Evolutionary conservation across 2,113 vertebrate species (phyloP), one percentile per base, ranked within the genome.

Genomic region (Alethe diademata): DNA sequence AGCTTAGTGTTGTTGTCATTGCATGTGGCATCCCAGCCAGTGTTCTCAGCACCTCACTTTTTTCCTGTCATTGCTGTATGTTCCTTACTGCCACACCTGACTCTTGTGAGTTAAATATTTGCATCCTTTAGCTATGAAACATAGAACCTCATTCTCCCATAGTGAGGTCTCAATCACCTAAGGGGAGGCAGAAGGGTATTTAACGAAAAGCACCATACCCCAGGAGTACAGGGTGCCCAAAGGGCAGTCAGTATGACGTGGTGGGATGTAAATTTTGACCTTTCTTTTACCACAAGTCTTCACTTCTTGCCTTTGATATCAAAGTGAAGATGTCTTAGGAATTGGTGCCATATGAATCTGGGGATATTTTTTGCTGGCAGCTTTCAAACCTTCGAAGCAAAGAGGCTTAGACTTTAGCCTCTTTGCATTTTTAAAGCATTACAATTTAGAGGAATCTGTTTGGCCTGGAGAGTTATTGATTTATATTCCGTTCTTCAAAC

Each of bases 361-460:
- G 18, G n/a, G 14, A 76, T 86, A 43, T 64, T 70, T 62, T 86
- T 60, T 88, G 24, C 47, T 6, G 3, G 70, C 42, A 79, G 58
- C 56, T 79, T 93, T 88, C 1, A 2, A 85, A 67, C 51, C 40
- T 71, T 82, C 3, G 0, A 61, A 88, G 85, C 19, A 70, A 88
- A 96, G 86, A 90, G 38, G 62, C 74, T 96, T 88, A 95, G 47
- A 66, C 14, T 78, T 92, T 35, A 90, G 51, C 75, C 38, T 95
- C 56, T 88, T 90, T 82, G 72, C 74, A 67, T 88, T 38, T 83
- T 90, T 78, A 86, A 88, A 90, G 56, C 23, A 33, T 53, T 93
- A 67, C 31, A 56, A 45, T 24, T 3, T 45, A 76, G 56, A 73
- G 47, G 35, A 86, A 88, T 40, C 25, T 92, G 48, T 70, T 92